phyloP scores from a whole-genome alignment of 2,113 vertebrate species.

The Eubucco bourcierii region DNA sequence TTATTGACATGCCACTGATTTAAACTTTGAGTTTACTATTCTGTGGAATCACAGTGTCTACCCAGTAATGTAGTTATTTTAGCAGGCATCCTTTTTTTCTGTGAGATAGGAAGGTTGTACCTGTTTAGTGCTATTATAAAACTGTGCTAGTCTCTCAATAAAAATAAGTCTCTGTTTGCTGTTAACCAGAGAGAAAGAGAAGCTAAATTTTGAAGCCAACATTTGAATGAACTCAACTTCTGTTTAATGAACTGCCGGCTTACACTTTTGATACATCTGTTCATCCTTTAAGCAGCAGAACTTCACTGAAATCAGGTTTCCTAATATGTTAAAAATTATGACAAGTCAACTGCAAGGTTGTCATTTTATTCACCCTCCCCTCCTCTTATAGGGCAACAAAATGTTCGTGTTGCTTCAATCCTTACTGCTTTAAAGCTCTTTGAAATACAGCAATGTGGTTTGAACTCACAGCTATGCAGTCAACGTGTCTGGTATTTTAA shows the following conservation, averaged over 20 bases:
- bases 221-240: background rate
- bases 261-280: background rate
- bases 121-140: constrained; percentile 42
- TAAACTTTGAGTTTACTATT: constrained; percentile 56
- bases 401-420: background rate
- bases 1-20: background rate
- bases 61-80: constrained; percentile 7
- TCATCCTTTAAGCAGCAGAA: background rate
- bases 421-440: constrained; percentile 4
- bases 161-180: background rate
- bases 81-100: constrained; percentile 31
- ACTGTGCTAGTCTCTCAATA: background rate
- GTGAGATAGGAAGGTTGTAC: constrained; percentile 1
- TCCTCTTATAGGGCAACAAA: background rate
- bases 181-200: background rate
- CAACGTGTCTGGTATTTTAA: constrained; percentile 29
- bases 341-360: background rate
- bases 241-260: background rate
- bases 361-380: background rate
- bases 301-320: background rate
- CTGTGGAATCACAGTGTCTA: constrained; percentile 33
- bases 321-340: background rate
- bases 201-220: background rate
- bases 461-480: background rate
- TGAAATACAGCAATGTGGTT: background rate